A percentile compares a stretch with the other conserved stretches of the same genome.
Conservation (phyloP, 2,888 invertebrate genomes). For the Monoplex corrugatus region DNA sequence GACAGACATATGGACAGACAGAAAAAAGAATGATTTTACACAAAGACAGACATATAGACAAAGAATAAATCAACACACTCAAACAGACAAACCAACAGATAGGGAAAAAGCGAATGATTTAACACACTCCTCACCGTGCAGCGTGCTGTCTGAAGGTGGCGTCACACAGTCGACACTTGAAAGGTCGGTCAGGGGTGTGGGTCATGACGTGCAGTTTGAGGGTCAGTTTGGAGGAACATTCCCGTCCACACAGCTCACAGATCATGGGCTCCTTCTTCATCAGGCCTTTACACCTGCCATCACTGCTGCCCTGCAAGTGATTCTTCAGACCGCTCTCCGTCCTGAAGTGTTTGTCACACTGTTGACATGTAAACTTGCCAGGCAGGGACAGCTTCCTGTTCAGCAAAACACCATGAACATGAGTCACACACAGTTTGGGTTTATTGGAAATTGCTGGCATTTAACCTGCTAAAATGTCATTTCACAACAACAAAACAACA, state of each 20-base stretch:
- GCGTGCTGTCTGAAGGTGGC: slow-evolving; percentile 6
- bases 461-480: too few species aligned
- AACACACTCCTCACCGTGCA: too few species aligned
- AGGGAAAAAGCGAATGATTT: too few species aligned
- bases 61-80: too few species aligned
- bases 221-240: neutral
- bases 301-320: neutral
- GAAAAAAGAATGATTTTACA: too few species aligned
- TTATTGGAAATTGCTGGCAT: neutral
- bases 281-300: neutral
- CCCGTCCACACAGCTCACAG: slow-evolving; percentile 1
- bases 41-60: too few species aligned
- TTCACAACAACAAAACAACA: too few species aligned
- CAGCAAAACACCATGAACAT: neutral
- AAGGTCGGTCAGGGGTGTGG: slow-evolving; percentile 11
- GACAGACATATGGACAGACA: too few species aligned
- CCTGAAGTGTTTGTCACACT: slow-evolving; percentile 8
- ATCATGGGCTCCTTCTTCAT: neutral
- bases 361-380: neutral
- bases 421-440: too few species aligned
- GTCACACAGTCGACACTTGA: slow-evolving; percentile 12
- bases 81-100: too few species aligned
- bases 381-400: neutral
- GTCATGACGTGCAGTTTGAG: neutral
- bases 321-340: neutral